These are phyloP conservation scores for Arnoldichthys spilopterus DNA, from an alignment of 2,797 vertebrate species.

Conservation along the genomic window DNA sequence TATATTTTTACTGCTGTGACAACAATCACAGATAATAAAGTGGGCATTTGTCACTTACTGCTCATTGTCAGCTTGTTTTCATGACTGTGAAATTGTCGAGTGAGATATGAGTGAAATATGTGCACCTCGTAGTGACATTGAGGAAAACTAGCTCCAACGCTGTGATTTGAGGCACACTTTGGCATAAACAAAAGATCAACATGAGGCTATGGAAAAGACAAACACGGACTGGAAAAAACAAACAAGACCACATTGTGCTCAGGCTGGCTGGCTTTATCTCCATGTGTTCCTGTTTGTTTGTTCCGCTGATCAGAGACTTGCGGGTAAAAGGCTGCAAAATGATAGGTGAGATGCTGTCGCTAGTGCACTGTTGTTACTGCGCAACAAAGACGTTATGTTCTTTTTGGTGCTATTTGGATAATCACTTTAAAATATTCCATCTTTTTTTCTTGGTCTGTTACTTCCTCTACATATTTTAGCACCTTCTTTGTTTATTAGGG, in stretches of 20 bases:
- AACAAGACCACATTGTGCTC: constrained; percentile 64
- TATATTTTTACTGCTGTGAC: not conserved
- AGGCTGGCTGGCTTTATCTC: constrained; percentile 61
- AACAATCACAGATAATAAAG: constrained; percentile 17
- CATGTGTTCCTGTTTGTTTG: constrained; percentile 68
- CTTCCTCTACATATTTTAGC: not conserved
- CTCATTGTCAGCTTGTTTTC: constrained; percentile 2
- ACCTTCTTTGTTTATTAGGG: not conserved
- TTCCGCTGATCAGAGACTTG: constrained; percentile 58
- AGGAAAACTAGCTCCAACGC: constrained; percentile 36
- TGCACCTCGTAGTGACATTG: constrained; percentile 22
- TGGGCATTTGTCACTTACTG: constrained; percentile 3
- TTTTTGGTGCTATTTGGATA: constrained; percentile 25
- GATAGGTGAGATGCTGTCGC: constrained; percentile 51
- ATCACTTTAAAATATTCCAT: constrained; percentile 18
- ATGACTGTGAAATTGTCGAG: constrained; percentile 4
- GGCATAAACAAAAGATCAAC: constrained; percentile 62
- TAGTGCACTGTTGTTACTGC: constrained; percentile 30
- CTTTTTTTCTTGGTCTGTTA: constrained; percentile 1
- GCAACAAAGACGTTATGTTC: constrained; percentile 32
- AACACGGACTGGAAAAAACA: constrained; percentile 66
- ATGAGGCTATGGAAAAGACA: constrained; percentile 63
- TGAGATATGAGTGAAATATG: constrained; percentile 13
- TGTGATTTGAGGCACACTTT: constrained; percentile 49
- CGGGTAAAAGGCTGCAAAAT: constrained; percentile 58